Percentiles rank a stretch among this genome's conserved stretches.
Evolutionary conservation across 2,797 vertebrate species (phyloP).

Genomic region (Nannoperca obscura): DNA sequence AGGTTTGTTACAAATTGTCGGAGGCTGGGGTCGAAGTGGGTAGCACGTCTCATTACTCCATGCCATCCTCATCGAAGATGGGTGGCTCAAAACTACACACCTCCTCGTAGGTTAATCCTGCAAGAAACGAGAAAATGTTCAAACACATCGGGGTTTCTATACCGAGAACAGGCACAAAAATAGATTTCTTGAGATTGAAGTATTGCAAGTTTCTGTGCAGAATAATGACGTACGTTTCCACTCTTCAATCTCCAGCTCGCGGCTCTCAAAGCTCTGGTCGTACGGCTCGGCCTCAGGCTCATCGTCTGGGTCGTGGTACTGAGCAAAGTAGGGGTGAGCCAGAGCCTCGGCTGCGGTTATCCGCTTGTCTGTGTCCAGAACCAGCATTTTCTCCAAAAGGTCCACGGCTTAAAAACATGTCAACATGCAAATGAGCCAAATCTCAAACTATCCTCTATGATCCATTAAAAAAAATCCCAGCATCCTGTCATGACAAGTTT

Average conservation of each 20-base stretch:
- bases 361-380: constrained; percentile 96
- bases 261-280: constrained; percentile 98
- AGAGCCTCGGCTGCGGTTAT: constrained; percentile 95
- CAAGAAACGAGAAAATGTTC: constrained; percentile 24
- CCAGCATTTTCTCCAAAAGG: constrained; percentile 98
- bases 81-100: constrained; percentile 93
- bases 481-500: not conserved
- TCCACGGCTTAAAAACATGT: constrained; percentile 89
- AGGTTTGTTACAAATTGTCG: constrained; percentile 31
- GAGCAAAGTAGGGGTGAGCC: constrained; percentile 93
- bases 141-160: not conserved
- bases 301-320: constrained; percentile 97
- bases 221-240: constrained; percentile 92
- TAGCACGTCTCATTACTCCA: constrained; percentile 88
- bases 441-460: not conserved
- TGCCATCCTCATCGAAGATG: constrained; percentile 92
- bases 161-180: not conserved
- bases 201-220: not conserved
- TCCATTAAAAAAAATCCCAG: not conserved
- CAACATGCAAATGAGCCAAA: not conserved
- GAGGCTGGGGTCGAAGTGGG: constrained; percentile 29
- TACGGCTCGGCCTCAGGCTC: constrained; percentile 97
- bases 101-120: constrained; percentile 96
- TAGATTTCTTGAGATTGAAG: not conserved
- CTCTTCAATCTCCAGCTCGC: constrained; percentile 95